Evolutionary conservation across 2,888 invertebrate species (phyloP), one percentile per base, ranked within the genome.

Genomic region (Ethmia dodecea): DNA sequence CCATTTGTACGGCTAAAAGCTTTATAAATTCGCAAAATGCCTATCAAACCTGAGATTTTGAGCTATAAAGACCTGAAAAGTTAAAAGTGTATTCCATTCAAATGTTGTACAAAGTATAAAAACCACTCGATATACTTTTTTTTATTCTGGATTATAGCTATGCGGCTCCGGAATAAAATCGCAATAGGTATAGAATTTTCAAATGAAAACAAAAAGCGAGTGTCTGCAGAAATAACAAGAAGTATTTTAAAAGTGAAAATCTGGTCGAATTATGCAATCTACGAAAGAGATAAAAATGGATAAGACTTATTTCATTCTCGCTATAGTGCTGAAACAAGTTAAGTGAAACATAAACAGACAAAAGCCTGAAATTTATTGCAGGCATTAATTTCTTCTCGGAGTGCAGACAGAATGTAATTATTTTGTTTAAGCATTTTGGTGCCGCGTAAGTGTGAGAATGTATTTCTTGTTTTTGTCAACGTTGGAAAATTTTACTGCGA

Each of bases 331-430:
- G 46, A 49, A 55, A 58, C 54, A 55, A 57, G 54, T 59, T 56
- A 65, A 70, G 60, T 61, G 56, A 54, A 61, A 66, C 55, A 58
- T 53, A 59, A 67, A 62, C 62, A 54, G 50, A 64, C 59, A 60
- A 63, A 67, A 67, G 62, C 60, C 47, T 32, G 54, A 54, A 53
- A 72, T 71, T 68, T 68, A 72, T 71, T 52, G 51, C 48, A 10
- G 40, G 45, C 61, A 68, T 70, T 70, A 68, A 67, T 68, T 68
- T 64, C 59, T 62, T 59, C 51, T 45, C 47, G 47, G 54, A 55
- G 66, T 60, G 62, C 54, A 70, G 62, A 43, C 43, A 37, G 43
- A 42, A 40, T 36, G 45, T 43, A 46, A 46, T 55, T 55, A 55
- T 55, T 55, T 55, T 50, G 51, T 52, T 52, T 46, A 43, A 50